Evolutionary conservation across 2,888 invertebrate species (phyloP), one percentile per base, ranked within the genome.

Genomic region (Tinea semifulvella): DNA sequence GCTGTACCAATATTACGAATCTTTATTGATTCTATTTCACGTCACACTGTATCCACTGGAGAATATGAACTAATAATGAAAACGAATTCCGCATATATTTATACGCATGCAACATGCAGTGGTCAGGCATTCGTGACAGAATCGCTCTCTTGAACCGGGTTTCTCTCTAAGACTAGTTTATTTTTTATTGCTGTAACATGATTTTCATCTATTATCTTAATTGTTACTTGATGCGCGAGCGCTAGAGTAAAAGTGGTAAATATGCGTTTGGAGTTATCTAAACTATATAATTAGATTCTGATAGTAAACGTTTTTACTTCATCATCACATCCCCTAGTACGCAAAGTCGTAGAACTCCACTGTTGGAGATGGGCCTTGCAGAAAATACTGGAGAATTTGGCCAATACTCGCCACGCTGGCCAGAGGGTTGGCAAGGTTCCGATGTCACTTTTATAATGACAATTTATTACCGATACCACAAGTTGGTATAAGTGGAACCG

Each of bases 1-100:
- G 68, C 70, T 66, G 61, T 18, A 40, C 22, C 40, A 40, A 40
- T 40, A 7, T 40, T 40, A 14, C 18, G n/a, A 35, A 35, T 27
- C 13, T 31, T 38, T 26, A 11, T 45, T 20, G 10, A 38, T 26
- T 42, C 19, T 46, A 18, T 45, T 44, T 51, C 61, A 71, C 77
- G 75, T 73, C 70, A 76, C 75, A 63, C 65, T 63, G 57, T 60
- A 56, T 50, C 69, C 70, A 65, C 60, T 60, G 60, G 65, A 59
- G 65, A 72, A 71, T 70, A 68, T 63, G 61, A 55, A 80, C 76
- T 80, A 68, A 65, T 73, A 79, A 75, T 79, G 79, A 80, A 79
- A 80, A 64, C 71, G 75, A 79, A 80, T 79, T 73, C 77, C 77
- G 73, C 72, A 74, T 79, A 73, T 63, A 79, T 79, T 79, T 80